phyloP scores from a whole-genome alignment of 2,113 vertebrate genomes.

The Anhinga rufa region DNA sequence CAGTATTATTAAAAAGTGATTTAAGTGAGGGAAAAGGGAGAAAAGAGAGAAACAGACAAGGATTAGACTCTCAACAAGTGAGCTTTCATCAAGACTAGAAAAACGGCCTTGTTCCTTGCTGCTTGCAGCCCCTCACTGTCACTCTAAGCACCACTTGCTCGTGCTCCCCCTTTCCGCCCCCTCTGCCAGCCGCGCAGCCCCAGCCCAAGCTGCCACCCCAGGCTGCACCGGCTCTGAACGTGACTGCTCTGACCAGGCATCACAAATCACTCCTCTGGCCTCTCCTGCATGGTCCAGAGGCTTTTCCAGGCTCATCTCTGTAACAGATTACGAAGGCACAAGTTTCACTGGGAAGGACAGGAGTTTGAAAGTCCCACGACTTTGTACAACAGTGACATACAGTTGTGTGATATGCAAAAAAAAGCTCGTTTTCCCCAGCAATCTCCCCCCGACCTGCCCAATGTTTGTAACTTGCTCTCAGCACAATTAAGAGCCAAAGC shows the following conservation, averaged over 20 bases:
- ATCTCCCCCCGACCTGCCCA: not conserved
- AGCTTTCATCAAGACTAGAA: slow-evolving; percentile 19
- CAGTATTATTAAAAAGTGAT: slow-evolving; percentile 1
- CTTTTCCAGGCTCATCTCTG: not conserved
- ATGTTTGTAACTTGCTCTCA: not conserved
- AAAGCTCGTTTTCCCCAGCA: not conserved
- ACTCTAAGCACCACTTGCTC: not conserved
- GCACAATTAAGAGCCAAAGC: not conserved
- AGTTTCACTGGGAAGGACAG: not conserved
- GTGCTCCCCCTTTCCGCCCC: not conserved
- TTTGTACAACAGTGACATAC: not conserved
- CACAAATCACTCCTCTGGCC: not conserved
- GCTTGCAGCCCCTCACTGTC: not conserved
- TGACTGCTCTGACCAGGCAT: not conserved
- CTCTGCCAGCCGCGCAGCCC: not conserved
- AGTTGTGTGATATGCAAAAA: not conserved
- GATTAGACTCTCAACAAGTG: not conserved
- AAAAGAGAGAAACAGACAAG: not conserved
- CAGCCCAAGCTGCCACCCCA: not conserved
- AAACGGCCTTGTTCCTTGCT: not conserved
- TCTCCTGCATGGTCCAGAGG: not conserved
- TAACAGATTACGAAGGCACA: not conserved
- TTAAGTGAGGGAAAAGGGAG: not conserved
- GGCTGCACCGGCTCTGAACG: accelerated
- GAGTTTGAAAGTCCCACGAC: not conserved